Evolutionary conservation across 2,113 vertebrate genomes (phyloP).

Genomic region (Cygnus atratus): DNA sequence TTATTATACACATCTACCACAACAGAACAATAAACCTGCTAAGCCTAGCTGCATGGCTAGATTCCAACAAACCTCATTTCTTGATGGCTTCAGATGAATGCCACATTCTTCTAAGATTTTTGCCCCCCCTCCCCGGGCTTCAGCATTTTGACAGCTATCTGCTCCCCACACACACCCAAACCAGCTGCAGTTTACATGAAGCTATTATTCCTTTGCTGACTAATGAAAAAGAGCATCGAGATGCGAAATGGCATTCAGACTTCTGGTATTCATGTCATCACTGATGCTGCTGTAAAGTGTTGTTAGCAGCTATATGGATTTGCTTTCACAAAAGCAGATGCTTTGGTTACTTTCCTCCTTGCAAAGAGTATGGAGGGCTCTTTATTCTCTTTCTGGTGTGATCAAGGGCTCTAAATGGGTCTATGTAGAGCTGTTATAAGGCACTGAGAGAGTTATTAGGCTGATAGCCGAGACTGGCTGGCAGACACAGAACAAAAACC

Average conservation of each 20-base stretch:
- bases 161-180: background rate
- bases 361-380: background rate
- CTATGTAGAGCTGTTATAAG: background rate
- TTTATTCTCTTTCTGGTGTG: constrained; percentile 23
- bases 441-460: constrained; percentile 50
- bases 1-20: background rate
- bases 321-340: constrained; percentile 54
- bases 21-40: background rate
- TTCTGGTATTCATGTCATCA: background rate
- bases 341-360: constrained; percentile 25
- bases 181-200: background rate
- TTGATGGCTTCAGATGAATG: background rate
- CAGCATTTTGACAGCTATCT: background rate
- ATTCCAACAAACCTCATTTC: background rate
- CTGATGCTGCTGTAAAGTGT: background rate
- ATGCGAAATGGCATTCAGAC: background rate
- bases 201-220: background rate
- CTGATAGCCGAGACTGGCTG: constrained; percentile 37
- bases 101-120: background rate
- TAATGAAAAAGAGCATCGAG: background rate
- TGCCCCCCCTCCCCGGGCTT: background rate
- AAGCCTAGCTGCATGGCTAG: background rate
- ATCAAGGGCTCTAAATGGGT: constrained; percentile 22
- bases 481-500: constrained; percentile 6
- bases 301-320: background rate